These are phyloP conservation scores for Calidris pugnax DNA, from an alignment of 2,113 vertebrate species.

Conservation along the genomic window DNA sequence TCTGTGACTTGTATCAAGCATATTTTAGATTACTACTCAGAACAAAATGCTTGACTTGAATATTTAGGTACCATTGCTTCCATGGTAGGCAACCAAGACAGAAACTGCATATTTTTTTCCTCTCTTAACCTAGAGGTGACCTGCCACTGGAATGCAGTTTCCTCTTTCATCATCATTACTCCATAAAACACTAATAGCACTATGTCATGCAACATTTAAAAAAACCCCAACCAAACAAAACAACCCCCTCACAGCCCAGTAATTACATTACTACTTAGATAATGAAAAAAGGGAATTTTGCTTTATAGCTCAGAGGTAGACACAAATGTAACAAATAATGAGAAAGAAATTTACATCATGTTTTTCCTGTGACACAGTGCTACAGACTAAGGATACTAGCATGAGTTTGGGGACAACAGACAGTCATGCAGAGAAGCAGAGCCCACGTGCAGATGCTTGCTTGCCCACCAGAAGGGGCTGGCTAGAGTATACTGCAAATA, in stretches of 20 bases:
- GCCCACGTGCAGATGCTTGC: accelerated
- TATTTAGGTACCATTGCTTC: background rate
- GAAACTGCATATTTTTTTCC: background rate
- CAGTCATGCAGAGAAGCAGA: accelerated
- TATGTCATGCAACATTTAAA: background rate
- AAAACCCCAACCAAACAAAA: background rate
- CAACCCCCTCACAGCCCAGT: background rate
- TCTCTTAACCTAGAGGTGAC: conserved; percentile 31
- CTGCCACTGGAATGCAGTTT: conserved; percentile 36
- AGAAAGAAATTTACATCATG: background rate
- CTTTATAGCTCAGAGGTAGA: background rate
- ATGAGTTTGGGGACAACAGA: background rate
- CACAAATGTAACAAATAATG: background rate
- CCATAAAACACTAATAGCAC: background rate
- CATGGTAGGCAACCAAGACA: background rate
- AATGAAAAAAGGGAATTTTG: background rate
- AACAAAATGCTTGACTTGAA: background rate
- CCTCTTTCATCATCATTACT: background rate
- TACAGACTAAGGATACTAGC: background rate
- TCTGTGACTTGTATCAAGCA: background rate
- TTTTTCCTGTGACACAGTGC: background rate
- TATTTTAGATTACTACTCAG: background rate
- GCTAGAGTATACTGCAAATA: no score
- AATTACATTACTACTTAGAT: background rate
- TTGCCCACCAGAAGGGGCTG: background rate